Conservation (phyloP, 2,113 vertebrate species). For the Lucifuga dentata region DNA sequence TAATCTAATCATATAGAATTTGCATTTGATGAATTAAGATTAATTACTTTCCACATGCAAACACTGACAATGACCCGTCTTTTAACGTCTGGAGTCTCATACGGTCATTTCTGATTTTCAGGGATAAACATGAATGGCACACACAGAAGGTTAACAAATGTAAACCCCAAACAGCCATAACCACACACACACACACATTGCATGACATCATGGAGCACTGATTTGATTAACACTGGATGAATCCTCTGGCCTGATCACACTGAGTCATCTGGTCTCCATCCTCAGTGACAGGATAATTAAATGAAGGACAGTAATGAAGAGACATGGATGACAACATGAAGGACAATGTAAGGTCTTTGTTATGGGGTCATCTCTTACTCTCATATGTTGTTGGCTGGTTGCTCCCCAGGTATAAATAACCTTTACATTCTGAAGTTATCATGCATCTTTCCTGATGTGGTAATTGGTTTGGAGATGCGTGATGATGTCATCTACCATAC, state of each 20-base stretch:
- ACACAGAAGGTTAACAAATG: neutral
- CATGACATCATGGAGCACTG: constrained; percentile 57
- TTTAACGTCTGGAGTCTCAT: neutral
- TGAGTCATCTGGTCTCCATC: constrained; percentile 73
- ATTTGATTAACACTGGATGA: constrained; percentile 71
- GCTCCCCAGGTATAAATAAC: constrained; percentile 23
- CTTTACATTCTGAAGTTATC: constrained; percentile 16
- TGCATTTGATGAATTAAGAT: too few species aligned
- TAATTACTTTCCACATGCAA: too few species aligned
- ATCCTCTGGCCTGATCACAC: constrained; percentile 60
- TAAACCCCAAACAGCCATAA: constrained; percentile 11
- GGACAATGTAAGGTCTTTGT: constrained; percentile 40
- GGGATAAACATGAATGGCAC: neutral
- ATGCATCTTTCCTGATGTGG: neutral
- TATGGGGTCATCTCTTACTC: constrained; percentile 18
- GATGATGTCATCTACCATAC: constrained; percentile 16
- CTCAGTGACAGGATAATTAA: constrained; percentile 67
- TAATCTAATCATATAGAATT: too few species aligned
- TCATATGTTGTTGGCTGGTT: neutral
- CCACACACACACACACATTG: neutral
- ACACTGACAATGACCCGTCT: neutral
- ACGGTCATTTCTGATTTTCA: neutral
- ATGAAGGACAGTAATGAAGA: constrained; percentile 71
- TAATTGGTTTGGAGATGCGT: constrained; percentile 13
- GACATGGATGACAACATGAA: constrained; percentile 51